phyloP scores from a whole-genome alignment of 2,797 vertebrate species.

The Taeniopygia guttata region DNA sequence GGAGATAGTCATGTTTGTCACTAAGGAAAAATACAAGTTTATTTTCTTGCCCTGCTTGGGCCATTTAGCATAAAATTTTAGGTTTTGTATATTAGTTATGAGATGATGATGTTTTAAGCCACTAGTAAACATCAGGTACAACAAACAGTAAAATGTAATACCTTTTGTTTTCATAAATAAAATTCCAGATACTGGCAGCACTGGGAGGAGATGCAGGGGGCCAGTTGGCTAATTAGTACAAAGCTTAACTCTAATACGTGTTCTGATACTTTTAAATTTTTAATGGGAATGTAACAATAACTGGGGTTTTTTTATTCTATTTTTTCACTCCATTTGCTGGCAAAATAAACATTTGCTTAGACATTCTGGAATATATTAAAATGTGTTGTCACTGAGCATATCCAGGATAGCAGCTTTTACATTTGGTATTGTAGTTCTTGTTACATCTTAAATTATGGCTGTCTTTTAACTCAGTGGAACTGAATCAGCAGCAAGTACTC shows the following conservation, averaged over 20 bases:
- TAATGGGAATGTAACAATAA: not conserved
- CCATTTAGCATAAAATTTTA: not conserved
- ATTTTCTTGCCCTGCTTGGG: not conserved
- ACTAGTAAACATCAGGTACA: not conserved
- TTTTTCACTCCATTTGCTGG: slow-evolving; percentile 23
- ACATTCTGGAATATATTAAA: not conserved
- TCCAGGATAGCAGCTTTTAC: not conserved
- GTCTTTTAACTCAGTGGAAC: not conserved
- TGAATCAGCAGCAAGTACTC: not conserved
- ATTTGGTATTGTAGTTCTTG: not conserved
- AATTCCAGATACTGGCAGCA: not conserved
- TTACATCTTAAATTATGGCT: not conserved
- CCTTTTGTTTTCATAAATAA: not conserved
- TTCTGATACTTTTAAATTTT: not conserved
- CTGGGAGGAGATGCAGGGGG: not conserved
- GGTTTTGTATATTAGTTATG: not conserved
- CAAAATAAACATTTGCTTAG: slow-evolving; percentile 52
- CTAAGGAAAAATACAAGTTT: not conserved
- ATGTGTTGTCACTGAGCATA: not conserved
- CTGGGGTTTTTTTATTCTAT: not conserved
- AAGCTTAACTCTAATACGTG: not conserved
- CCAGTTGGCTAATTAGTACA: not conserved
- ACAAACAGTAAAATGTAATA: not conserved
- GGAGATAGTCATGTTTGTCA: not conserved
- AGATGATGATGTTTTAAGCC: not conserved